These are phyloP conservation scores for Carpatolechia fugitivella DNA, from an alignment of 2,888 invertebrate genomes.

Conservation along the genomic window DNA sequence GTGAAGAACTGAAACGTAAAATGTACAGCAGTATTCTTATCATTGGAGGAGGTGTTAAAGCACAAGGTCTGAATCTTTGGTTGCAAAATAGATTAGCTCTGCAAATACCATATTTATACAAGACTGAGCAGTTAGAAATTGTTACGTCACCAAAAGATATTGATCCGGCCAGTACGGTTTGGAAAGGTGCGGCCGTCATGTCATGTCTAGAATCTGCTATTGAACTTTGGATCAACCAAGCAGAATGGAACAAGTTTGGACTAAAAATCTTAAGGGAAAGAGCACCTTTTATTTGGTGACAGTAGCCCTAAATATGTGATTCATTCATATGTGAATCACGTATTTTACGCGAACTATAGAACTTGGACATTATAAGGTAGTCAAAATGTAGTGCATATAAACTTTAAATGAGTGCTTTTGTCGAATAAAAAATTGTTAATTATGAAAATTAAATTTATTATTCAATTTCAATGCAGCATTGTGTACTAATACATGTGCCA, in stretches of 20 bases:
- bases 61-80: conserved; percentile 90
- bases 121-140: conserved; percentile 92
- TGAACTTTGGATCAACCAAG: conserved; percentile 92
- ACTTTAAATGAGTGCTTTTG: too few species aligned
- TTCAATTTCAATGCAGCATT: too few species aligned
- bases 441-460: background rate
- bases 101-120: conserved; percentile 89
- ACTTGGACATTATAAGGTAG: background rate
- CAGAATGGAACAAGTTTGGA: conserved; percentile 92
- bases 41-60: conserved; percentile 95
- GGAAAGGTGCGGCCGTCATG: conserved; percentile 97
- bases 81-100: conserved; percentile 91
- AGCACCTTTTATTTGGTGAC: conserved; percentile 93
- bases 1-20: conserved; percentile 93
- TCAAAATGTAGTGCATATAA: too few species aligned
- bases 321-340: background rate
- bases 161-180: conserved; percentile 92
- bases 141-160: conserved; percentile 95
- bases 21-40: conserved; percentile 96
- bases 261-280: conserved; percentile 92
- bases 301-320: background rate
- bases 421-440: background rate
- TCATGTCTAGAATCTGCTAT: conserved; percentile 95
- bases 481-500: too few species aligned
- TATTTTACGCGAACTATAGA: background rate